Evolutionary conservation across 2,888 invertebrate genomes (phyloP), one percentile per base, ranked within the genome.

Genomic region (Ctena decussata): DNA sequence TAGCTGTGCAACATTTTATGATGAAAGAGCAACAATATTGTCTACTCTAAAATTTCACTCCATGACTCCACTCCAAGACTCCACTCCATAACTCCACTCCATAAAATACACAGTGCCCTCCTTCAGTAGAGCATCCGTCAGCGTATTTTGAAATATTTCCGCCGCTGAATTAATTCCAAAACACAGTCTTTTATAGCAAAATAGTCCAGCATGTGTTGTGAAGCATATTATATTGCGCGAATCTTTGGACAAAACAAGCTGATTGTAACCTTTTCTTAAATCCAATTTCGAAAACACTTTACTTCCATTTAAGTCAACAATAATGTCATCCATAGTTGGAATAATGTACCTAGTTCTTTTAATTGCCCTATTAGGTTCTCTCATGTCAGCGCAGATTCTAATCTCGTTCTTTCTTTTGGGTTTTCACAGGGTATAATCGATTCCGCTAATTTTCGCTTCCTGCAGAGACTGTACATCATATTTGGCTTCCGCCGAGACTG

Each of bases 351-450:
- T 46, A 41, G 85, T 85, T 21, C 90, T 57, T 57, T 82, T 49
- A n/a, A 91, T 86, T 0, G 91, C 91, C 39, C 78, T 84, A 71
- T 92, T 91, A 5, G 90, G 71, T 75, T 80, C 72, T 35, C 86
- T 69, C 92, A 92, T 91, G 69, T 92, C 91, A 2, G 91, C 84
- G 75, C 91, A 92, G 11, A 92, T 65, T 32, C 90, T 24, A 8
- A 92, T 84, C 44, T 88, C 81, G 11, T 77, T 72, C 0, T 80
- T 80, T 0, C 65, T 70, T 41, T 92, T 89, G 5, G 84, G 86
- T 46, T 74, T 91, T 90, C n/a, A n/a, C n/a, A n/a, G n/a, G n/a
- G n/a, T n/a, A n/a, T n/a, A n/a, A n/a, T n/a, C n/a, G n/a, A n/a
- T n/a, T n/a, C n/a, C n/a, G n/a, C n/a, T n/a, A n/a, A n/a, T n/a